phyloP scores from a whole-genome alignment of 2,113 vertebrate genomes.

The Malaclemys terrapin region DNA sequence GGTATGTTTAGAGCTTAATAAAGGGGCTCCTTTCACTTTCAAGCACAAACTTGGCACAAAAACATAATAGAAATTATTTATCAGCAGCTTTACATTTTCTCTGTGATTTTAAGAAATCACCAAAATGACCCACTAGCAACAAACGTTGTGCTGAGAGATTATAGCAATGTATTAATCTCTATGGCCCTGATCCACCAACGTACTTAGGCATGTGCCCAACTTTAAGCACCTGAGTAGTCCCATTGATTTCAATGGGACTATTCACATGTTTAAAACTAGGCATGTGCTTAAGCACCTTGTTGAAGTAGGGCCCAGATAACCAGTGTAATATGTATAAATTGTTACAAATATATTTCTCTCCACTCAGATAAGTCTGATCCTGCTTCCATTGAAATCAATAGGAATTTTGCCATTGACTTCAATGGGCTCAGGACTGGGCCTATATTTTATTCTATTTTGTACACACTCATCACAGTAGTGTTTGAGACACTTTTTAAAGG shows the following conservation, averaged over 20 bases:
- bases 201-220: not conserved
- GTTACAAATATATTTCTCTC: not conserved
- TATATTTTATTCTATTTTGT: not conserved
- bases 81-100: not conserved
- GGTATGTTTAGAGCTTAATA: not conserved
- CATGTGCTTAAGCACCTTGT: not conserved
- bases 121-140: not conserved
- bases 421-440: not conserved
- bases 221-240: no score
- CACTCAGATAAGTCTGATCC: not conserved
- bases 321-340: not conserved
- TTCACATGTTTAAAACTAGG: not conserved
- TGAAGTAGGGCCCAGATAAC: not conserved
- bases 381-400: no score
- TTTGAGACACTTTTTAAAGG: not conserved
- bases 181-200: not conserved
- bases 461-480: fast-evolving
- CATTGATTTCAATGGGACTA: not conserved
- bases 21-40: not conserved
- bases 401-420: not conserved
- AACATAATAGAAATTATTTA: not conserved
- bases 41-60: not conserved
- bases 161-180: not conserved
- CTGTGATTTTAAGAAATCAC: not conserved
- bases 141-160: not conserved